Percentiles rank a stretch among this genome's conserved stretches.
Evolutionary conservation across 2,797 vertebrate genomes (phyloP).

Genomic region (Urosaurus nigricauda): DNA sequence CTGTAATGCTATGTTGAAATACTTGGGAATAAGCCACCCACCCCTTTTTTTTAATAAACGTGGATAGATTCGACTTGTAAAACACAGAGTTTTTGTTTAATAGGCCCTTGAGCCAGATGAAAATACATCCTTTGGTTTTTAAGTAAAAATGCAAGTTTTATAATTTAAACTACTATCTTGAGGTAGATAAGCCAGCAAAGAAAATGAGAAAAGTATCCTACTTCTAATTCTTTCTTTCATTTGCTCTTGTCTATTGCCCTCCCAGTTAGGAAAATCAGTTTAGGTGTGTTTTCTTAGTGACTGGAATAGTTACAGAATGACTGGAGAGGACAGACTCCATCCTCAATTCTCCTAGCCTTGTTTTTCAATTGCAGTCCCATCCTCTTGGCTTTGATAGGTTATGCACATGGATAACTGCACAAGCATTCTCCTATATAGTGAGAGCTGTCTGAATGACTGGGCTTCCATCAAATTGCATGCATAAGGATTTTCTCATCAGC

Average conservation of each 20-base stretch:
- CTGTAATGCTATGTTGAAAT: neutral
- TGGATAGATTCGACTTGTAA: slow-evolving; percentile 11
- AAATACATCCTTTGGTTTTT: neutral
- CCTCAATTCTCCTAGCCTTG: neutral
- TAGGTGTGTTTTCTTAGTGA: neutral
- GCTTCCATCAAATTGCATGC: neutral
- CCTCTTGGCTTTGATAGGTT: neutral
- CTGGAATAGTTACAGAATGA: neutral
- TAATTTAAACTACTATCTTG: neutral
- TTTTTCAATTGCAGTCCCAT: neutral
- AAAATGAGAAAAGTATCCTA: neutral
- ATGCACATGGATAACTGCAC: neutral
- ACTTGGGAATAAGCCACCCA: neutral
- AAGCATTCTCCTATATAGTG: neutral
- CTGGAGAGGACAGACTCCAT: neutral
- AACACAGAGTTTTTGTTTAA: neutral
- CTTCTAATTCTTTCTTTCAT: neutral
- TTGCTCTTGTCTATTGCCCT: neutral
- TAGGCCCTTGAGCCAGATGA: neutral
- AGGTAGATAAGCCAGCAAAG: neutral
- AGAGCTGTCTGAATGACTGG: neutral
- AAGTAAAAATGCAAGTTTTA: neutral
- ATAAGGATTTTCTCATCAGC: neutral
- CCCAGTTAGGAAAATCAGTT: neutral
- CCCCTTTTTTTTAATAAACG: neutral